Base-by-base conservation (phyloP, 1,140 invertebrate species). In the Radopholus similis region DNA sequence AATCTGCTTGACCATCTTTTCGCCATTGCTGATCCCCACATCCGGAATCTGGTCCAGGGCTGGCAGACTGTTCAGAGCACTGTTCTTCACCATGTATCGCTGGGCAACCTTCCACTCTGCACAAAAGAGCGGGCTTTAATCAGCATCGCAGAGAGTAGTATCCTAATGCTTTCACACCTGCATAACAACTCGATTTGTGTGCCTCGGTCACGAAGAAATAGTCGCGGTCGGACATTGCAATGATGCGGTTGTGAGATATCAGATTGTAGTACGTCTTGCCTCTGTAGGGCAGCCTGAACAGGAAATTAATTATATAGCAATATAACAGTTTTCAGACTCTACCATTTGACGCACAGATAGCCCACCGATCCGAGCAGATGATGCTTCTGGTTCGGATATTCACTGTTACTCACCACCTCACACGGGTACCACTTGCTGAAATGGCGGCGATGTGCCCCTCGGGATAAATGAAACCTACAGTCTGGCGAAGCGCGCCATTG, bases 201-300 rank as follows among this genome's bases (percentile, higher is more conserved):
- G 68, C 68, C 37, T 70, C 70, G 40, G 18, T 62, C 42, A 70
- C 54, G 18, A 73, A 70, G 38, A 70, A 70, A 37, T 73, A 70
- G 34, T 70, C 68, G 15, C 26, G 38, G 21, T 70, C 70, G 44
- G 51, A 57, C 68, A 70, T 70, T 37, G 55, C 2, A 37, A 68
- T 44, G 4, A 68, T 49, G 40, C 66, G 62, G 40, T 68, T 68
- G 30, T 68, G 62, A 5, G 59, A 53, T 21, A 68, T 23, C 34
- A 68, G 37, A 34, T 68, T 68, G 40, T 53, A 68, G 18, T 30
- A 69, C 15, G 64, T 68, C 38, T 56, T 53, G 21, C 53, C 53
- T 66, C 28, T 56, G 28, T 70, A 70, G 6, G 68, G 68, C 30
- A 70, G 54, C 68, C 65, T 62, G 18, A 62, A 49, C 40, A 9